Base-by-base conservation (phyloP, 1,140 invertebrate genomes). In the Cotesia chilonis region DNA sequence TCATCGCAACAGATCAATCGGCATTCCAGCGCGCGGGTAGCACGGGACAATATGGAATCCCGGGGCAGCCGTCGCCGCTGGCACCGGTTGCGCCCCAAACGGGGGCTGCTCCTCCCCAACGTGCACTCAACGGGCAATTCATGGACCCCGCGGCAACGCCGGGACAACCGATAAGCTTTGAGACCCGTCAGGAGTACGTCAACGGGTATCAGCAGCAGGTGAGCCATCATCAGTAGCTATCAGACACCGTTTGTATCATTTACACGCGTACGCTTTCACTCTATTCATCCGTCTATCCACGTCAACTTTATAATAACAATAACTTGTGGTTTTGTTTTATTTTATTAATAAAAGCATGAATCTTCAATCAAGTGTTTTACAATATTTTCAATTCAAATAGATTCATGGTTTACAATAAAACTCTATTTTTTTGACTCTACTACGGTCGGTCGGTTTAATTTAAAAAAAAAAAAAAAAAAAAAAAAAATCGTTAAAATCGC, bases 141-240 rank as follows among this genome's bases (percentile, higher is more conserved):
- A 87, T 87, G 77, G 87, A 88, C 74, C 84, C 86, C 10, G 80
- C 83, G 35, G 78, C 80, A 35, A 81, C 83, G 4, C 59, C 83
- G 14, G 82, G 79, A 47, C 86, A 87, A 75, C 72, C 84, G 60
- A 83, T 86, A 51, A 78, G 78, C 60, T 87, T 87, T 72, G 85
- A 87, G 47, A 51, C 69, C 9, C 85, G 85, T 70, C 85, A 86
- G 75, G 85, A 87, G 71, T 87, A 87, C 74, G 86, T 87, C 35
- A 87, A 88, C 73, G 86, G 86, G 68, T 87, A 87, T 74, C 84
- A 86, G 77, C 85, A 86, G 76, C 85, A 86, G 84, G 86, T 87
- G 80, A 84, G 74, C 61, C 72, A 68, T 36, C 12, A 4, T 59
- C 14, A 59, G 52, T 35, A 28, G 36, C 7, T 17, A 9, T 35